A percentile compares a stretch with the other conserved stretches of the same genome.
These are phyloP conservation scores for Morone chrysops DNA, from an alignment of 2,113 vertebrate species.

Conservation along the genomic window DNA sequence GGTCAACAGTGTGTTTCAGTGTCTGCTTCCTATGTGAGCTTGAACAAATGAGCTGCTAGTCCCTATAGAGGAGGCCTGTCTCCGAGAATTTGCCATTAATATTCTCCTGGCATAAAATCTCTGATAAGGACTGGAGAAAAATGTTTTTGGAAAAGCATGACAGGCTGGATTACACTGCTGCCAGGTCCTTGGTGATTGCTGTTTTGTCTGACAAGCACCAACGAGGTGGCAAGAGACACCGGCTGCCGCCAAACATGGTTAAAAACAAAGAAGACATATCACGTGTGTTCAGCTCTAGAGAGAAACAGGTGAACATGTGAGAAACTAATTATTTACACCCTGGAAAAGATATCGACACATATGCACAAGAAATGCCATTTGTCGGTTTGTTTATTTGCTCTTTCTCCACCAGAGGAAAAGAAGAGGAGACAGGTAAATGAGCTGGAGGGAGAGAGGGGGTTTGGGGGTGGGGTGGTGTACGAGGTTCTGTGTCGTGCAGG, in stretches of 20 bases:
- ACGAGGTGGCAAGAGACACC: slow-evolving; percentile 12
- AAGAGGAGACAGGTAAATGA: slow-evolving; percentile 66
- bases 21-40: slow-evolving; percentile 42
- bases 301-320: slow-evolving; percentile 21
- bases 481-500: slow-evolving; percentile 78
- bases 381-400: slow-evolving; percentile 84
- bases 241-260: slow-evolving; percentile 6
- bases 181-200: slow-evolving; percentile 47
- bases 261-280: slow-evolving; percentile 10
- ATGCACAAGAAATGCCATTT: slow-evolving; percentile 53
- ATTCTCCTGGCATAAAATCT: slow-evolving; percentile 56
- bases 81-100: slow-evolving; percentile 46
- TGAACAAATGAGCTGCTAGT: slow-evolving; percentile 42
- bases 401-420: slow-evolving; percentile 76
- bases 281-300: slow-evolving; percentile 26
- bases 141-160: slow-evolving; percentile 49
- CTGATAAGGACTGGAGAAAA: slow-evolving; percentile 36
- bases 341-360: slow-evolving; percentile 59
- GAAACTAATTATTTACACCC: slow-evolving; percentile 53
- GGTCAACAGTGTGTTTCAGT: slow-evolving; percentile 52
- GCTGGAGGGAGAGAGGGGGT: slow-evolving; percentile 7
- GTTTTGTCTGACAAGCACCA: slow-evolving; percentile 48
- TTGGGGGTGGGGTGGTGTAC: background rate
- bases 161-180: slow-evolving; percentile 56
- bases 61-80: slow-evolving; percentile 34